These are phyloP conservation scores for Aphrocallistes beatrix DNA, from an alignment of 37 sponge, comb jelly and placozoan species.

Conservation along the genomic window DNA sequence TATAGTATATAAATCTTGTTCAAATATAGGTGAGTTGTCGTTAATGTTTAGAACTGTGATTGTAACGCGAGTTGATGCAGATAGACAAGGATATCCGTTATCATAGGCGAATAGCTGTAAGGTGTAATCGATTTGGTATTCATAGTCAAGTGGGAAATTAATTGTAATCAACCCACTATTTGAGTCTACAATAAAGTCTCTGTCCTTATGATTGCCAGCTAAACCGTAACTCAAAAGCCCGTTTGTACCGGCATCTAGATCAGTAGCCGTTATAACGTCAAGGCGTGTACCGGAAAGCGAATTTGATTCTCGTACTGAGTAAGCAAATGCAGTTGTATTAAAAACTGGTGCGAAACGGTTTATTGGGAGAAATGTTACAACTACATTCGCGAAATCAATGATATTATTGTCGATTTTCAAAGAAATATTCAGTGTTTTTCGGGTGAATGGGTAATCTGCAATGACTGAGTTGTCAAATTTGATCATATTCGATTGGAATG, in stretches of 20 bases:
- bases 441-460: no score
- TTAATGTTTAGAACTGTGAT: conserved; percentile 56
- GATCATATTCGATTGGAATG: neutral
- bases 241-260: conserved; percentile 33
- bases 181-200: conserved; percentile 28
- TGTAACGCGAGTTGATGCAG: neutral
- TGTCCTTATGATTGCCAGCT: neutral
- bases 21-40: conserved; percentile 40
- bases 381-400: neutral
- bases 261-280: conserved; percentile 30
- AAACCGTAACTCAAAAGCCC: conserved; percentile 1
- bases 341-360: neutral
- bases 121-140: neutral
- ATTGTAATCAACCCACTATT: conserved; percentile 36
- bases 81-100: conserved; percentile 1
- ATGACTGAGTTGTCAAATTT: neutral
- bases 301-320: neutral
- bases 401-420: neutral
- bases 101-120: conserved; percentile 28
- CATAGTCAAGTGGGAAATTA: conserved; percentile 11
- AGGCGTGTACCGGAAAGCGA: conserved; percentile 21
- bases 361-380: neutral
- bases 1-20: neutral
- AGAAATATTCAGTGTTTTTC: neutral
- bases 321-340: neutral